phyloP scores from a whole-genome alignment of 2,888 invertebrate genomes.

The Disparrhopalites patrizii region DNA sequence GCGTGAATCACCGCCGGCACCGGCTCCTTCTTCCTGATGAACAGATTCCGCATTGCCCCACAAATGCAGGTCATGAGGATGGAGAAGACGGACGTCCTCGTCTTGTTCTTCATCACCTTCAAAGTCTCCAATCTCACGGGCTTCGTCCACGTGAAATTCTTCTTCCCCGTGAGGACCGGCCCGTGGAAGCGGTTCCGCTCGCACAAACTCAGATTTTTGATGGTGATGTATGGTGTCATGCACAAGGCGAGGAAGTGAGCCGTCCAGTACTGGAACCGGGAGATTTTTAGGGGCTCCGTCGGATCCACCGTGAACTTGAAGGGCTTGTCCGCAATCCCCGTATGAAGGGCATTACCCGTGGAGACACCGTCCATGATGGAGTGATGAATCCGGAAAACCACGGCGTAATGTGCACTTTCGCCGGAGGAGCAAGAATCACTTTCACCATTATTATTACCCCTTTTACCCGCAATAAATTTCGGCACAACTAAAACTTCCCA shows the following conservation, averaged over 20 bases:
- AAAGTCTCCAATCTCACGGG: conserved; percentile 38
- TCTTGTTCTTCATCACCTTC: conserved; percentile 39
- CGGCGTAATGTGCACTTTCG: conserved; percentile 36
- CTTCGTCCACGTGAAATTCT: conserved; percentile 41
- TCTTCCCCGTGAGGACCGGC: conserved; percentile 36
- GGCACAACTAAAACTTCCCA: conserved; percentile 45
- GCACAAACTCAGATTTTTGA: conserved; percentile 24
- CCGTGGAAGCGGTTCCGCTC: conserved; percentile 34
- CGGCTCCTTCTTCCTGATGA: conserved; percentile 20
- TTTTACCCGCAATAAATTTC: conserved; percentile 25
- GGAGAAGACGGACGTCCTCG: conserved; percentile 37
- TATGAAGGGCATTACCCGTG: conserved; percentile 39
- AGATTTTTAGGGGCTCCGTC: conserved; percentile 28
- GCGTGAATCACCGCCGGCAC: conserved; percentile 35
- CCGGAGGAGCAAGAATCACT: too few species aligned
- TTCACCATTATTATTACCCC: neutral
- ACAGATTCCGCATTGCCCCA: conserved; percentile 36
- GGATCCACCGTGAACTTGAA: conserved; percentile 46
- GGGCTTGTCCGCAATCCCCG: conserved; percentile 40
- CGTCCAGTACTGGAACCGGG: conserved; percentile 15
- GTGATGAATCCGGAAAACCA: conserved; percentile 41
- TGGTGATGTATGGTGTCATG: conserved; percentile 31
- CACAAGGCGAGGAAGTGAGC: conserved; percentile 34
- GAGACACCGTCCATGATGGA: conserved; percentile 39
- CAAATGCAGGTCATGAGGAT: conserved; percentile 39